Evolutionary conservation across 2,888 invertebrate species (phyloP).

Genomic region (Spodoptera littoralis): DNA sequence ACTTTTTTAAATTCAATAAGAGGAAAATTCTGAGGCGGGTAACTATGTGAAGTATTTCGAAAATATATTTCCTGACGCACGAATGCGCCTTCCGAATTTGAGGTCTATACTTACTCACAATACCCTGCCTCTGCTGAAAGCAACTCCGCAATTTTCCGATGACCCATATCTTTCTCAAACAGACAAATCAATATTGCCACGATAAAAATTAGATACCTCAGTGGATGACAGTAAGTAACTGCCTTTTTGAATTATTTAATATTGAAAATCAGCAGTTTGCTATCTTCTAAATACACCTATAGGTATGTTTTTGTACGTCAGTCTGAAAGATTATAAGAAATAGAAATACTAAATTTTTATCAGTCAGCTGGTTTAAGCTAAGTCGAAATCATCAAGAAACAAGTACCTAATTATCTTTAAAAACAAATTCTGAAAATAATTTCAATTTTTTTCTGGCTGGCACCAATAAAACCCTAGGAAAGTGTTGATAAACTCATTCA

Average conservation of each 20-base stretch:
- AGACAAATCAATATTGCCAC: constrained; percentile 48
- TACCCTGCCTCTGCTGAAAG: constrained; percentile 35
- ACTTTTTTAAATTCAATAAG: constrained; percentile 15
- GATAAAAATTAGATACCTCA: constrained; percentile 31
- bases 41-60: constrained; percentile 7
- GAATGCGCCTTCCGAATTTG: constrained; percentile 22
- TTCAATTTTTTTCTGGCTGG: no score
- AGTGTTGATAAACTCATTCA: no score
- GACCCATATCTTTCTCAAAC: constrained; percentile 54
- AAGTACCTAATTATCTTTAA: no score
- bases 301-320: no score
- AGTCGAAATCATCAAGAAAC: no score
- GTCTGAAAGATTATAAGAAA: no score
- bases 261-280: constrained; percentile 3
- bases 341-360: no score
- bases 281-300: no score
- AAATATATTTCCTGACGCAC: constrained; percentile 29
- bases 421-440: no score
- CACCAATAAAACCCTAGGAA: no score
- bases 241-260: constrained; percentile 1
- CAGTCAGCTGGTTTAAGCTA: no score
- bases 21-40: constrained; percentile 5
- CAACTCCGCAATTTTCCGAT: constrained; percentile 38
- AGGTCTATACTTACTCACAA: constrained; percentile 26
- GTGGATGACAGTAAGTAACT: constrained; percentile 14